Percentiles rank a stretch among this genome's conserved stretches.
phyloP scores from a whole-genome alignment of 2,888 invertebrate genomes.

The Sycophila texana region DNA sequence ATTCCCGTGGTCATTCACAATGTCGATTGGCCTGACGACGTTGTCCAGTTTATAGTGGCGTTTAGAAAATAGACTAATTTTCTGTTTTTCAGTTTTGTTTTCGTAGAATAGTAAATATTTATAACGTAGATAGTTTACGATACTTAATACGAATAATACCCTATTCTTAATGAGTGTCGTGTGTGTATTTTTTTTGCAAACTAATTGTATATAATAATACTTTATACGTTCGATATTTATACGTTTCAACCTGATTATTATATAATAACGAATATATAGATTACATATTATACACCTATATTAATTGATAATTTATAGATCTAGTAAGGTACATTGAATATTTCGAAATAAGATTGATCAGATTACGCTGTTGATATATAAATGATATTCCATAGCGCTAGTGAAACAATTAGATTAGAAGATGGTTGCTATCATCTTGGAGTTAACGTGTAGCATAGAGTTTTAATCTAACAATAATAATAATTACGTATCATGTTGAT shows the following conservation, averaged over 20 bases:
- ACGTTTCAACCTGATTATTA: constrained; percentile 21
- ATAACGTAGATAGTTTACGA: constrained; percentile 68
- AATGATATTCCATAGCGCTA: constrained; percentile 56
- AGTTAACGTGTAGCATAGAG: constrained; percentile 62
- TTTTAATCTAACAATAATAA: constrained; percentile 42
- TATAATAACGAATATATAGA: constrained; percentile 13
- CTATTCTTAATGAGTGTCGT: constrained; percentile 60
- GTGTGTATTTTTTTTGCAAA: constrained; percentile 58
- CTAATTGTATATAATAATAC: constrained; percentile 48
- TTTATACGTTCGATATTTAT: constrained; percentile 38
- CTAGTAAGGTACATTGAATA: constrained; percentile 41
- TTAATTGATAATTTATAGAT: constrained; percentile 43
- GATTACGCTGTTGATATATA: constrained; percentile 37
- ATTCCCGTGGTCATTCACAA: not conserved
- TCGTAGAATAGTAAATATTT: constrained; percentile 60
- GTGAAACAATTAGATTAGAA: constrained; percentile 61
- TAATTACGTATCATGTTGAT: constrained; percentile 45
- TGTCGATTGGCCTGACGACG: constrained; percentile 24
- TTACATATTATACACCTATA: constrained; percentile 9
- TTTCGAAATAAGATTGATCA: constrained; percentile 39
- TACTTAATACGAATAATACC: constrained; percentile 46
- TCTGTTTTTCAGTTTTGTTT: constrained; percentile 33
- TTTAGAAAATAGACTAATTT: constrained; percentile 48
- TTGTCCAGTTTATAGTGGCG: constrained; percentile 45
- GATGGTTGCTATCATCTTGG: constrained; percentile 55